A percentile compares a stretch with the other conserved stretches of the same genome.
Conservation (phyloP, 1,140 invertebrate species). For the Scaptomyza graminum region DNA sequence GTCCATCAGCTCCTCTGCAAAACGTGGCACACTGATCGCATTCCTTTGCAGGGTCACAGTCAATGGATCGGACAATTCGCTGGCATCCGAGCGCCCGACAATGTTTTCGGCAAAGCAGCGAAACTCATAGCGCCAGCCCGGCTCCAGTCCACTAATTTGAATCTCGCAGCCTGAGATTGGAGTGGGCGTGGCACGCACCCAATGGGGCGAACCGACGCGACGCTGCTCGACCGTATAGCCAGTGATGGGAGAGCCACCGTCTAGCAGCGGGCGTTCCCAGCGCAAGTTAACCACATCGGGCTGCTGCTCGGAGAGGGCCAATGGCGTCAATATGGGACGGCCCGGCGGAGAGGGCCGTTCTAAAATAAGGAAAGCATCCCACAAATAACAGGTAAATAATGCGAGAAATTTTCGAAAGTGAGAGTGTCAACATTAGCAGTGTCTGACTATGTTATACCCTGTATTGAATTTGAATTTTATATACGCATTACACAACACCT, state of each 20-base stretch:
- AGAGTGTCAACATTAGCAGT: too few relatives aligned
- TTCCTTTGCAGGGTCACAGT: constrained; percentile 89
- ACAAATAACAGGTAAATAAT: constrained; percentile 39
- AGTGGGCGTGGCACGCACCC: constrained; percentile 90
- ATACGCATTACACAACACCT: background rate
- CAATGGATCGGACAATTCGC: constrained; percentile 90
- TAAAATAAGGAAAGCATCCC: constrained; percentile 83
- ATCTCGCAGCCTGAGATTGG: constrained; percentile 89
- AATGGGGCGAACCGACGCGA: constrained; percentile 89
- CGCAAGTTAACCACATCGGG: constrained; percentile 94
- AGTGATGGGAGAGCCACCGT: constrained; percentile 95
- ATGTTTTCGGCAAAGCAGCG: constrained; percentile 94
- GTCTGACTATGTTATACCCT: background rate
- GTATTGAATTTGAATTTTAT: too few relatives aligned
- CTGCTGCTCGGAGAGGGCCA: constrained; percentile 88
- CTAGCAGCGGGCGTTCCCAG: constrained; percentile 92
- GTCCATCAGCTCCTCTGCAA: constrained; percentile 88
- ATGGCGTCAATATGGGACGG: constrained; percentile 89
- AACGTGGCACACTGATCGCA: constrained; percentile 87
- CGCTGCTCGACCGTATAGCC: constrained; percentile 93
- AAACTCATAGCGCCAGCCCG: constrained; percentile 95
- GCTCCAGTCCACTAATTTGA: constrained; percentile 90
- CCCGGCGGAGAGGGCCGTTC: constrained; percentile 91
- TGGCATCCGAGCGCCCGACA: constrained; percentile 91
- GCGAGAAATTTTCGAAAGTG: constrained; percentile 3